A percentile compares a stretch with the other conserved stretches of the same genome.
These are phyloP conservation scores for Gambusia yucatana DNA, from an alignment of 2,797 vertebrate genomes.

Conservation along the genomic window DNA sequence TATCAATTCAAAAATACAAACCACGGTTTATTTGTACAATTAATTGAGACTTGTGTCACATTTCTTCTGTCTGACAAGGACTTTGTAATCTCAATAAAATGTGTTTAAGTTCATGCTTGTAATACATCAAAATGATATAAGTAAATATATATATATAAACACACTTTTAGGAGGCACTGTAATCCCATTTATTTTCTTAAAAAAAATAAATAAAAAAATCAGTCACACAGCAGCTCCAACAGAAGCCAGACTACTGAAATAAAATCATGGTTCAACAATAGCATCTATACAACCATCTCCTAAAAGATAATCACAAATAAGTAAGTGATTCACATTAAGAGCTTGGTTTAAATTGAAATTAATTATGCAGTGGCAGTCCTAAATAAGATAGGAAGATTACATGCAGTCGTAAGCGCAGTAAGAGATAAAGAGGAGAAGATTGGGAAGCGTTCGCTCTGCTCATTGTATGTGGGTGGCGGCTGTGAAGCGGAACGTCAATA, in stretches of 20 bases:
- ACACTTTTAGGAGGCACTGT: background rate
- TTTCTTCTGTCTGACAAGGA: background rate
- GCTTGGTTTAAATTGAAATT: slow-evolving; percentile 73
- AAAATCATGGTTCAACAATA: slow-evolving; percentile 54
- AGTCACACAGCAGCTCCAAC: slow-evolving; percentile 35
- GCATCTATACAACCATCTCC: slow-evolving; percentile 28
- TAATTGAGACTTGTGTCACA: background rate
- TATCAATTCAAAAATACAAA: background rate
- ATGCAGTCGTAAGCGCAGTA: slow-evolving; percentile 47
- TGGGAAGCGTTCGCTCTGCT: slow-evolving; percentile 55
- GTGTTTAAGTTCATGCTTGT: background rate
- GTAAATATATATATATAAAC: too few species aligned
- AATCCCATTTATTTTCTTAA: background rate
- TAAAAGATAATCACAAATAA: slow-evolving; percentile 52
- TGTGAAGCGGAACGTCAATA: slow-evolving; percentile 67
- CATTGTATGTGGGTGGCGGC: slow-evolving; percentile 65
- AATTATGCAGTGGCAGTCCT: slow-evolving; percentile 78
- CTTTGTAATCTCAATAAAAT: background rate
- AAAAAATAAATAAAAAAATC: slow-evolving; percentile 4
- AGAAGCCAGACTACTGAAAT: slow-evolving; percentile 37
- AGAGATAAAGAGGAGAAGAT: slow-evolving; percentile 64
- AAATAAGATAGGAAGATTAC: slow-evolving; percentile 76
- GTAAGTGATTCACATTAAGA: slow-evolving; percentile 73
- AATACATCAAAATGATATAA: background rate
- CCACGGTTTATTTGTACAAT: background rate